These are phyloP conservation scores for Neopipo cinnamomea DNA, from an alignment of 2,113 vertebrate genomes.

Conservation along the genomic window DNA sequence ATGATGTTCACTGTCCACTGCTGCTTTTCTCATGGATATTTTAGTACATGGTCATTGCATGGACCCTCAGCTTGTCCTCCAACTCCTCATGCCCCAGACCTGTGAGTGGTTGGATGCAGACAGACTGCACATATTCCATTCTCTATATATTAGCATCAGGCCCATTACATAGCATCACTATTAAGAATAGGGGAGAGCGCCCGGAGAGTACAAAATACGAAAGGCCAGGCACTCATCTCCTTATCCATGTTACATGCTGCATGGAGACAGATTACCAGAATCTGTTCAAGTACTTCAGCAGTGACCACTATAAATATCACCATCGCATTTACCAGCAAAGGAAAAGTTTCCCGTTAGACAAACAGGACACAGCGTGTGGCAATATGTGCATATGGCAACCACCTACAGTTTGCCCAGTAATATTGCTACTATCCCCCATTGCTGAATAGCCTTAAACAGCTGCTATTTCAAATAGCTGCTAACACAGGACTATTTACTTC, in stretches of 20 bases:
- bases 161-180: background rate
- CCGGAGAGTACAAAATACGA: background rate
- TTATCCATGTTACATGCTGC: background rate
- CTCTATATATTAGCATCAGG: background rate
- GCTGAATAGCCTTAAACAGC: slow-evolving; percentile 23
- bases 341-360: background rate
- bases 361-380: background rate
- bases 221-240: background rate
- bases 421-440: background rate
- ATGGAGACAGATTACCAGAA: background rate
- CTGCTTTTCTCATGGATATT: background rate
- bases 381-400: background rate
- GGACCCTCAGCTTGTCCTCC: background rate
- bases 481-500: slow-evolving; percentile 41
- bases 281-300: background rate
- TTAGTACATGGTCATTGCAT: accelerated
- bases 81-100: background rate
- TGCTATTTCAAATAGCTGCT: slow-evolving; percentile 47
- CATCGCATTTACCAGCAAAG: background rate
- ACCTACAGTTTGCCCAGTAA: background rate
- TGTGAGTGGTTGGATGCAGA: background rate
- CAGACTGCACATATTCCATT: background rate
- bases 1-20: background rate
- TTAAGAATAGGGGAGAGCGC: background rate
- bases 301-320: background rate